Evolutionary conservation across 2,797 vertebrate species (phyloP), one percentile per base, ranked within the genome.

Genomic region (Lophura swinhoii): DNA sequence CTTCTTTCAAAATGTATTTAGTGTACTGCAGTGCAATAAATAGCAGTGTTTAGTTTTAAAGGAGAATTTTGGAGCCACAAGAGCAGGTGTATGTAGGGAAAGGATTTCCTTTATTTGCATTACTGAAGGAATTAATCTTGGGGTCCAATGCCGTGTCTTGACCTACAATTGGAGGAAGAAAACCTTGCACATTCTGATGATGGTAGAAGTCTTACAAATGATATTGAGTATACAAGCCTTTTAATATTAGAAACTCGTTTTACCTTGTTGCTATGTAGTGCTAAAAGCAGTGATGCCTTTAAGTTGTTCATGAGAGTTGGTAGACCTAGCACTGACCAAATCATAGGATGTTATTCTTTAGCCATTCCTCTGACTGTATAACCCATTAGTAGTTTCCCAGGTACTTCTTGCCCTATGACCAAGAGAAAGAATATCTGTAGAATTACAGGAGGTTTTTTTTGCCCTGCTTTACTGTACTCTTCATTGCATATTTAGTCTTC

Each of bases 221-320:
- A 46, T 46, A 58, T 0, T 82, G 64, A 62, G 28, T 0, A 0
- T 66, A 17, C 53, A 77, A 55, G 39, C 63, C 14, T 46, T 64
- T n/a, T 68, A 41, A 44, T 41, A 41, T 43, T 37, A 66, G 41
- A 71, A 12, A 37, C 20, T 95, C 6, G 1, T 77, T 93, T 89
- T 4, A 3, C 12, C 43, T 58, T 28, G 33, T n/a, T 89, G 62
- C 10, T 83, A 9, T 74, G 62, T 37, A 81, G 33, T 10, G 23
- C 78, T 66, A 92, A 44, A 89, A 63, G 6, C 23, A 62, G 21
- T 33, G 14, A 26, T 82, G 24, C 35, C 62, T 87, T 79, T 10
- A 70, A 70, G 23, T 67, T 87, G n/a, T 84, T 91, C 31, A 3
- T 58, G 2, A 58, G 48, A 76, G 35, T 73, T 79, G 28, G 15